Percentiles rank a stretch among this genome's conserved stretches.
These are phyloP conservation scores for Lates japonicus DNA, from an alignment of 2,797 vertebrate species.

Conservation along the genomic window DNA sequence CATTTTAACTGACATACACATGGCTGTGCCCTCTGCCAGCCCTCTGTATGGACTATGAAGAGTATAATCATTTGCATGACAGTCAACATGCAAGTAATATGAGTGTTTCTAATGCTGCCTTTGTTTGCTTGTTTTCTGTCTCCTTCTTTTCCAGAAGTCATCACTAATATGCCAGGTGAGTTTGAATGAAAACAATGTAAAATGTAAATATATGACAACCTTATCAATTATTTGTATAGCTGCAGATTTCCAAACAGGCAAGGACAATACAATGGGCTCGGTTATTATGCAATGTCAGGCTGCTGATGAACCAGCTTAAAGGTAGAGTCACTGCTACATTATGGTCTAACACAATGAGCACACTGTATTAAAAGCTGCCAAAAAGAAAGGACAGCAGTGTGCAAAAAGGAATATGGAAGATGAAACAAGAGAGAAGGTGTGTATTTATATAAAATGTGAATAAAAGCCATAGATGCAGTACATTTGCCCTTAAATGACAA, in stretches of 20 bases:
- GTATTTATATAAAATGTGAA: neutral
- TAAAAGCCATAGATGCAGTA: no score
- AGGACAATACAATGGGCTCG: neutral
- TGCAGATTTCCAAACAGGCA: conserved; percentile 8
- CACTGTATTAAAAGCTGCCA: neutral
- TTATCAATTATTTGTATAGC: neutral
- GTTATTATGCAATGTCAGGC: neutral
- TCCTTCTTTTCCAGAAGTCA: conserved; percentile 88
- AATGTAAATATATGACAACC: neutral
- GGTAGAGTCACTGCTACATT: neutral
- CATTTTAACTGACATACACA: conserved; percentile 88
- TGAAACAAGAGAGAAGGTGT: neutral
- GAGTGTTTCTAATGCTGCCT: conserved; percentile 89
- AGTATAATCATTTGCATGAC: conserved; percentile 91
- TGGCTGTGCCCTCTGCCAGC: conserved; percentile 60
- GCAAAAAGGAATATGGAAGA: neutral
- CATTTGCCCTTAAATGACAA: no score
- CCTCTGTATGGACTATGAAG: conserved; percentile 78
- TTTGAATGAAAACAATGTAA: conserved; percentile 52
- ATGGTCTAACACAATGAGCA: neutral
- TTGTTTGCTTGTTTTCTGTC: conserved; percentile 62
- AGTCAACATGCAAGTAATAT: conserved; percentile 90
- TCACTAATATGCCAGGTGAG: conserved; percentile 94
- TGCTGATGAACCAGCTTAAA: neutral
- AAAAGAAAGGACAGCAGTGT: no score